Base-by-base conservation (phyloP, 2,888 invertebrate species). In the Abrostola triplasia region DNA sequence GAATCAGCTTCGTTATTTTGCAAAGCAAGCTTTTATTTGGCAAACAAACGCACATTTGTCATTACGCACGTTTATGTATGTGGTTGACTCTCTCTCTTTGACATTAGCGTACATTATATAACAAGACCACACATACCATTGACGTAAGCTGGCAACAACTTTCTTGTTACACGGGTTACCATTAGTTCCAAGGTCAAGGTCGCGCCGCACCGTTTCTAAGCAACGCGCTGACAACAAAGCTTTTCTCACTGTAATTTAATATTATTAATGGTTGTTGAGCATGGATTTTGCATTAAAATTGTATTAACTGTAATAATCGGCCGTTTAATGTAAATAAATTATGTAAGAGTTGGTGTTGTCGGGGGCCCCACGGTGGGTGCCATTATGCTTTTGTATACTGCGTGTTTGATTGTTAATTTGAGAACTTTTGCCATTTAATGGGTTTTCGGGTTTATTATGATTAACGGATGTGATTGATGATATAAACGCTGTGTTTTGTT, bases 141-240 rank as follows among this genome's bases (percentile, higher is more conserved):
- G 24, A 66, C 52, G 65, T 65, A 67, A 63, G 12, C 63, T n/a
- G 60, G 38, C 53, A 55, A 55, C 50, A 73, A 76, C 52, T 76
- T 76, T 75, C 69, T 74, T 62, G 65, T 57, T 61, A 70, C 51
- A 52, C 58, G 53, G 67, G 47, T 70, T 49, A 64, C 75, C 70
- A 75, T 79, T 79, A 83, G 74, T 59, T 44, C 60, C 71, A 76
- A 84, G 85, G 85, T 77, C 77, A 82, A 73, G 79, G 77, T 49
- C 67, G 61, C 68, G 13, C 51, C 67, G 61, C 68, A 12, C 51
- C 53, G 79, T 84, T 80, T 53, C 84, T 59, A 77, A 74, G 84
- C 83, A 84, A 86, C 84, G 55, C 48, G 67, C 76, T 72, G 73
- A 79, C 86, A 86, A 86, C 86, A 83, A 75, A 79, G 64, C 70